Base-by-base conservation (phyloP, 1,140 invertebrate species). In the Drosophila serrata region DNA sequence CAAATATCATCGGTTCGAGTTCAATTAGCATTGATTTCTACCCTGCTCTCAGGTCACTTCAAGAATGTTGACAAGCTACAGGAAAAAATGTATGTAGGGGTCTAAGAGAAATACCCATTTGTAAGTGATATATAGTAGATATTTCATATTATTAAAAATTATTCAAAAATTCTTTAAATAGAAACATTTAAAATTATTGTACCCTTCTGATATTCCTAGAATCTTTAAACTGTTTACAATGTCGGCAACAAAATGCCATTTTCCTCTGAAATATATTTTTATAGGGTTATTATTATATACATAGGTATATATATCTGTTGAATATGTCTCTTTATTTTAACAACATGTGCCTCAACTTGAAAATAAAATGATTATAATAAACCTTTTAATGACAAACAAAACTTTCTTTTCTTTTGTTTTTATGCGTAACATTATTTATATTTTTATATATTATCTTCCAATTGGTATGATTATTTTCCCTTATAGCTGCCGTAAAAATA, bases 11-110 rank as follows among this genome's bases (percentile, higher is more conserved):
- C 63, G 55, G 39, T 65, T 70, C 51, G 76, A 70, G 59, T 90
- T 69, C 87, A 90, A 88, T 88, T 90, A 84, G 81, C 85, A 88
- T 88, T 88, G 84, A 90, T 90, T 88, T 88, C 69, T 63, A 85
- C 77, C 88, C 55, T 59, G 81, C 49, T 73, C 85, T 64, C 35
- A 24, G 75, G 45, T 46, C 57, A 72, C 76, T 86, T 82, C 45
- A 82, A 46, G 37, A 45, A 80, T 33, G 48, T 24, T 53, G 61
- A 35, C 56, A 76, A 35, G 6, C 17, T 19, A 24, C 0, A 4
- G 2, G 9, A 29, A 29, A 67, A 19, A 60, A 19, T 33, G 17
- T 29, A n/a, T 12, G 24, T 65, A 22, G 3, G 3, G 1, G 37
- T 15, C 3, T 19, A 9, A 11, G 15, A 39, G 17, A n/a, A 48